Evolutionary conservation across 2,797 vertebrate species (phyloP), one percentile per base, ranked within the genome.

Genomic region (Notolepis coatsorum): DNA sequence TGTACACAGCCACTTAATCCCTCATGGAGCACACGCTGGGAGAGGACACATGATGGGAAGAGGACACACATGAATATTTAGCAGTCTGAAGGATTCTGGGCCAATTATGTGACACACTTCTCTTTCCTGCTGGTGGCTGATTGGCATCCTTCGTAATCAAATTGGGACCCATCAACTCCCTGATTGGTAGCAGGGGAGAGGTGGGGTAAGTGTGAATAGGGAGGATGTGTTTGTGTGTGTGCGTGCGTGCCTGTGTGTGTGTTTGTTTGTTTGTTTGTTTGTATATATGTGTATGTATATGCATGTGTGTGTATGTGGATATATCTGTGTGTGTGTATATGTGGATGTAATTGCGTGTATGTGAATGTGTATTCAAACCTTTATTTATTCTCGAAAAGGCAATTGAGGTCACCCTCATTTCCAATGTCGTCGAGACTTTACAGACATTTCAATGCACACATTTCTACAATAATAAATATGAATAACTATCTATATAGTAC

Each of bases 61-160:
- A 60, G 30, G 45, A 72, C 25, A 70, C 56, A 62, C 74, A 79
- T 79, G 46, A 77, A 85, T 80, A 86, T 81, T 80, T 73, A 81
- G 78, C 45, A 70, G 41, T 37, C 50, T 33, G 13, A 8, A 52
- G 66, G 8, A 27, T 65, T 69, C 18, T 9, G 63, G 35, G 42
- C 60, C 64, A 64, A 73, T 81, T 78, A 82, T 66, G 39, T 73
- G 57, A 62, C 64, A 52, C 54, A 43, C 27, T 56, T 27, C 41
- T 55, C 23, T 3, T n/a, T 18, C 55, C 52, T 48, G 64, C 68
- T 33, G 23, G 53, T 24, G 64, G 45, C 68, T 85, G 79, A 89
- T 73, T 67, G 75, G 47, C 78, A 80, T 45, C 61, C 23, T 50
- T 42, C 52, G 53, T 64, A 78, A 83, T 81, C 75, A 81, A 69